A percentile compares a stretch with the other conserved stretches of the same genome.
phyloP scores from a whole-genome alignment of 2,113 vertebrate species.

The Danio rerio region DNA sequence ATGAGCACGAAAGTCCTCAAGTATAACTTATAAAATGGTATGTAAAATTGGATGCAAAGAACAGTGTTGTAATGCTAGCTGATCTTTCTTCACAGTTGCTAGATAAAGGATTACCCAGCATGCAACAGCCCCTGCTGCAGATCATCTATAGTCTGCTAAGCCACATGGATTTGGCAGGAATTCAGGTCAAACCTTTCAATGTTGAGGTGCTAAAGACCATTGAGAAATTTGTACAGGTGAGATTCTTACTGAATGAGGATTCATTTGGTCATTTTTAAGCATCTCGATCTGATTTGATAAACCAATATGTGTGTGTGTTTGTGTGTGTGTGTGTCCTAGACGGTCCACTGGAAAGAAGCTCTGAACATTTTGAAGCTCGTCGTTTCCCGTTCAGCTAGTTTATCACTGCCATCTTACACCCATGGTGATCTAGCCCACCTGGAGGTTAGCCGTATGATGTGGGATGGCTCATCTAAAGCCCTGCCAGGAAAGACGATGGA shows the following conservation, averaged over 20 bases:
- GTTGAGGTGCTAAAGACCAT: constrained; percentile 95
- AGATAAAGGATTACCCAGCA: constrained; percentile 94
- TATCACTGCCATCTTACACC: constrained; percentile 88
- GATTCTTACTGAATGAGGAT: not conserved
- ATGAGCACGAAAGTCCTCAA: not conserved
- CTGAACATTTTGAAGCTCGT: constrained; percentile 96
- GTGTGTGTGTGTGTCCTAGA: constrained; percentile 72
- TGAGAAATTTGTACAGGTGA: constrained; percentile 94
- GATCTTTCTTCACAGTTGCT: constrained; percentile 78
- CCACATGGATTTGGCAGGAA: constrained; percentile 91
- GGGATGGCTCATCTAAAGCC: constrained; percentile 94
- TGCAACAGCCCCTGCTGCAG: constrained; percentile 96
- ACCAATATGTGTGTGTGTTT: not conserved
- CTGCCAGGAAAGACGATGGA: constrained; percentile 96
- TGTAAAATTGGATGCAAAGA: not conserved
- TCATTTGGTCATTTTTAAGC: not conserved
- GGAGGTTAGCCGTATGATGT: constrained; percentile 91
- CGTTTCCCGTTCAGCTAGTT: constrained; percentile 94
- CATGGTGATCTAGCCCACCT: constrained; percentile 91
- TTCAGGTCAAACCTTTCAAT: constrained; percentile 95
- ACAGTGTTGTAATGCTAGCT: not conserved
- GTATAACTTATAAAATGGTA: not conserved
- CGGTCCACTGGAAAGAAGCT: constrained; percentile 95
- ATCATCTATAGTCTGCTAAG: constrained; percentile 97
- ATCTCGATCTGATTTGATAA: not conserved